These are phyloP conservation scores for Engystomops pustulosus DNA, from an alignment of 2,113 vertebrate species.

Conservation along the genomic window DNA sequence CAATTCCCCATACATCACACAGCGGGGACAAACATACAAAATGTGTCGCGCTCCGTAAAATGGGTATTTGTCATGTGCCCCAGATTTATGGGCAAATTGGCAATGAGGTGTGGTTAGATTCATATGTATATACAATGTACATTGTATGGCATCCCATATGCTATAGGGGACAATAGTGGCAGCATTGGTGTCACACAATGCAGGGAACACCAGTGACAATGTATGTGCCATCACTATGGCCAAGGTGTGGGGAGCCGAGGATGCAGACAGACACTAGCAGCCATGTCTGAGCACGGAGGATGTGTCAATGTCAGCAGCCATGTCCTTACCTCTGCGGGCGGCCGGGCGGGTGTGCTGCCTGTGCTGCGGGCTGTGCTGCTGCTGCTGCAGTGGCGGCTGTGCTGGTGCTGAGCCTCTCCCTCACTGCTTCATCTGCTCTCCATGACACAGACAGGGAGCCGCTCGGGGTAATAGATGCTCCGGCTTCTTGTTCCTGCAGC, in stretches of 20 bases:
- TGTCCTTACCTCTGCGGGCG: conserved; percentile 57
- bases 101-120: background rate
- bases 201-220: too few relatives aligned
- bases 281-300: background rate
- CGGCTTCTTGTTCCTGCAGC: conserved; percentile 76
- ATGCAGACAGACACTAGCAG: too few relatives aligned
- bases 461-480: conserved; percentile 62
- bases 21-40: background rate
- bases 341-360: too few relatives aligned
- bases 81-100: background rate
- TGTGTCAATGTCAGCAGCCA: conserved; percentile 1
- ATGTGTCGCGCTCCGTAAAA: too few relatives aligned
- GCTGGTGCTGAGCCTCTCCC: conserved; percentile 25
- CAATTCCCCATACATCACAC: conserved; percentile 11
- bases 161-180: too few relatives aligned
- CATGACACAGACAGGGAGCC: conserved; percentile 54
- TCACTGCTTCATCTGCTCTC: conserved; percentile 63
- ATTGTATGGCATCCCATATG: too few relatives aligned
- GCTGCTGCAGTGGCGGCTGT: conserved; percentile 57
- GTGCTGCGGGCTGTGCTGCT: conserved; percentile 59
- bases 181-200: too few relatives aligned
- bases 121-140: too few relatives aligned
- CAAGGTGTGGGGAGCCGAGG: too few relatives aligned
- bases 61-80: background rate
- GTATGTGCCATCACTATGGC: background rate